Conservation (phyloP, 2,888 invertebrate species). For the Spilarctia lutea region DNA sequence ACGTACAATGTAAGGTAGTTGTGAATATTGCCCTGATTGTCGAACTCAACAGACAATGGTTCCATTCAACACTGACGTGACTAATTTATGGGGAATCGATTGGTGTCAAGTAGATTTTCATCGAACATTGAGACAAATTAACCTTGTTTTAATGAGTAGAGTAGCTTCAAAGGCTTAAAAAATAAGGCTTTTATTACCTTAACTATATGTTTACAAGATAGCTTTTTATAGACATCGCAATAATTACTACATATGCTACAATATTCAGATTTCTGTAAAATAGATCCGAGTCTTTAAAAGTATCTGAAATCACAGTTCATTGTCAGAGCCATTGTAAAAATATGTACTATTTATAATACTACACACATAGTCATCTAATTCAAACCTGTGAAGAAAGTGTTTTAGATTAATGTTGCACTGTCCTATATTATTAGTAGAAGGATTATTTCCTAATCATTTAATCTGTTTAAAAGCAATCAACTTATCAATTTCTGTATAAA, state of each 20-base stretch:
- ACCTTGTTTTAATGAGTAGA: not conserved
- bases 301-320: too few relatives aligned
- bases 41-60: slow-evolving; percentile 2
- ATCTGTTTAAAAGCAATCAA: too few relatives aligned
- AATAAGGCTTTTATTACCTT: too few relatives aligned
- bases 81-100: slow-evolving; percentile 32
- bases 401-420: not conserved
- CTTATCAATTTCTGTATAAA: too few relatives aligned
- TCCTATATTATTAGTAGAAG: not conserved
- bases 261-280: too few relatives aligned
- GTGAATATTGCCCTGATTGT: not conserved
- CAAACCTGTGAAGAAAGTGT: not conserved
- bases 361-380: too few relatives aligned
- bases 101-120: not conserved
- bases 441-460: not conserved
- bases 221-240: not conserved
- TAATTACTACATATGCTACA: not conserved
- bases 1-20: not conserved
- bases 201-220: not conserved
- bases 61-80: slow-evolving; percentile 34
- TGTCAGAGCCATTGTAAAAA: too few relatives aligned
- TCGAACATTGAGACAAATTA: not conserved
- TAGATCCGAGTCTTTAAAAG: too few relatives aligned
- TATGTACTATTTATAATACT: too few relatives aligned
- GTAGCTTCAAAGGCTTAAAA: too few relatives aligned